Evolutionary conservation across 2,888 invertebrate species (phyloP).

Genomic region (Arge pagana): DNA sequence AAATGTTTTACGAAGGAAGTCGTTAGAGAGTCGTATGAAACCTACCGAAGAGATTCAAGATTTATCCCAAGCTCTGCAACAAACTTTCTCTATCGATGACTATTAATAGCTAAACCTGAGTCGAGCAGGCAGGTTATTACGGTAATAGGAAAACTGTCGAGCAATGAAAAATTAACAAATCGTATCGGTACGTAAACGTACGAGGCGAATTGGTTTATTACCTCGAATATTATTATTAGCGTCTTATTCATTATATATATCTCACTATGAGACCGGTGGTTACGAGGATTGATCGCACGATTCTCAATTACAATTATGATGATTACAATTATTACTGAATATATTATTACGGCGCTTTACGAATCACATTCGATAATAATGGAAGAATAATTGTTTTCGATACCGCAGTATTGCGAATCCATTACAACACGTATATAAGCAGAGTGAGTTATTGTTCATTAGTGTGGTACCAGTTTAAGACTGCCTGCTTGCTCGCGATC

Average conservation of each 20-base stretch:
- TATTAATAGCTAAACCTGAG: conserved; percentile 39
- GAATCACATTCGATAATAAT: no score
- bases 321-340: no score
- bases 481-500: no score
- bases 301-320: no score
- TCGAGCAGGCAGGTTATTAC: conserved; percentile 38
- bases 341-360: no score
- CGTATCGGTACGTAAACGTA: no score
- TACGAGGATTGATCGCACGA: no score
- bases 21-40: conserved; percentile 16
- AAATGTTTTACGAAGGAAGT: conserved; percentile 9
- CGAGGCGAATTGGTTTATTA: neutral
- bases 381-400: no score
- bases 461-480: no score
- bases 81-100: conserved; percentile 39
- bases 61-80: conserved; percentile 15
- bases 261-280: neutral
- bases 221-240: neutral
- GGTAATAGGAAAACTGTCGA: conserved; percentile 37
- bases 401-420: no score
- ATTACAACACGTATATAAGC: no score
- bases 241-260: neutral
- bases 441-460: no score
- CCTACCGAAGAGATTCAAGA: neutral
- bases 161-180: conserved; percentile 6